Percentiles rank a stretch among this genome's conserved stretches.
Conservation (phyloP, 2,113 vertebrate genomes). For the Tragelaphus strepsiceros region DNA sequence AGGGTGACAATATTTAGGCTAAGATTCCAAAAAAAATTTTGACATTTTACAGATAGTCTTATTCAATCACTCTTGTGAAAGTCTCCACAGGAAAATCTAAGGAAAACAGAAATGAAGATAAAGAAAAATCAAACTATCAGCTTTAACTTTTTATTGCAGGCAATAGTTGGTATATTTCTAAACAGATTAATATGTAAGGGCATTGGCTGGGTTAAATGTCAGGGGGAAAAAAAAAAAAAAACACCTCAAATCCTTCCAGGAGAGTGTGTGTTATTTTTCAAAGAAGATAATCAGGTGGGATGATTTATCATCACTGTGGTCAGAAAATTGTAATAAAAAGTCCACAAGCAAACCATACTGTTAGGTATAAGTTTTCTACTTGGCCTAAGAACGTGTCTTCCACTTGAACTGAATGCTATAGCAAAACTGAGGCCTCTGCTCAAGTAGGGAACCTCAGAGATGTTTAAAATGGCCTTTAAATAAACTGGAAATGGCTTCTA, state of each 20-base stretch:
- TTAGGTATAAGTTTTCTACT: neutral
- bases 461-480: neutral
- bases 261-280: neutral
- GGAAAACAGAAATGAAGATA: neutral
- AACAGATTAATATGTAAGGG: neutral
- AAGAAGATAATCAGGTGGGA: neutral
- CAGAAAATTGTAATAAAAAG: neutral
- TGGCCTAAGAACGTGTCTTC: neutral
- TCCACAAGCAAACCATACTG: neutral
- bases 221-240: neutral
- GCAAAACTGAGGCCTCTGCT: neutral
- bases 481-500: neutral
- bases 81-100: neutral
- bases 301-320: neutral
- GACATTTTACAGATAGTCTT: neutral
- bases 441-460: neutral
- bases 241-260: neutral
- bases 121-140: neutral
- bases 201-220: neutral
- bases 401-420: neutral
- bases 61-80: neutral
- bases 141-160: neutral
- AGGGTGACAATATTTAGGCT: neutral
- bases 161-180: neutral
- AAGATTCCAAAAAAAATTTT: neutral